Conservation (phyloP, 2,888 invertebrate genomes). For the Machimus rusticus region DNA sequence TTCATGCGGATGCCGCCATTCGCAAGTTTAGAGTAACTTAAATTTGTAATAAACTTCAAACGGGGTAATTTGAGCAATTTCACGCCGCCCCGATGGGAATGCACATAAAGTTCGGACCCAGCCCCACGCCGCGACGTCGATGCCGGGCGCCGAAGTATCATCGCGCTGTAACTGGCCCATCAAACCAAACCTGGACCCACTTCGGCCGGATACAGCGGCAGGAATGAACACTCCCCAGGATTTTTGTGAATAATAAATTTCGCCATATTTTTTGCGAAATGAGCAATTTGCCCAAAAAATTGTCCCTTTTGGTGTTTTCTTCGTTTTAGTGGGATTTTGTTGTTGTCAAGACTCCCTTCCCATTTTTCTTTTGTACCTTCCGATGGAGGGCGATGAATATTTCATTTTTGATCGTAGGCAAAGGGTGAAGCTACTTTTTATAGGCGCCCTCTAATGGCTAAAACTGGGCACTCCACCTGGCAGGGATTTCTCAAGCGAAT, state of each 20-base stretch:
- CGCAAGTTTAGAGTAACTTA: constrained; percentile 46
- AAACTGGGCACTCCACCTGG: not conserved
- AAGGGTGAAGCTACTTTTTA: constrained; percentile 25
- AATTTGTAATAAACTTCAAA: constrained; percentile 48
- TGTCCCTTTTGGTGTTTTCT: constrained; percentile 32
- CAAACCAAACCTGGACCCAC: not conserved
- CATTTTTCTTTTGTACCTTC: not conserved
- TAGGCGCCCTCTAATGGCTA: constrained; percentile 1
- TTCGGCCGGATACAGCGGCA: not conserved
- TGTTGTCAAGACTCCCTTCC: not conserved
- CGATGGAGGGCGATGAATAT: constrained; percentile 36
- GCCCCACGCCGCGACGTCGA: not conserved
- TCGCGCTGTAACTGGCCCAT: not conserved
- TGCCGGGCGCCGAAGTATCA: not conserved
- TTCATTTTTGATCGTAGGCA: constrained; percentile 40
- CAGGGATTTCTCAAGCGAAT: not conserved
- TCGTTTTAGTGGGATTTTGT: constrained; percentile 35
- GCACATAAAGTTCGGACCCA: not conserved
- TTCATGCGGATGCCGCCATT: constrained; percentile 45
- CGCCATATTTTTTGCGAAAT: constrained; percentile 44
- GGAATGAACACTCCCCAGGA: constrained; percentile 18
- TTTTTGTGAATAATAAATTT: constrained; percentile 45
- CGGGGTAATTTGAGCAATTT: constrained; percentile 38
- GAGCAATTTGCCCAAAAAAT: constrained; percentile 44
- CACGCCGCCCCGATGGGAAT: not conserved